phyloP scores from a whole-genome alignment of 2,888 invertebrate species.

The Beris morrisii region DNA sequence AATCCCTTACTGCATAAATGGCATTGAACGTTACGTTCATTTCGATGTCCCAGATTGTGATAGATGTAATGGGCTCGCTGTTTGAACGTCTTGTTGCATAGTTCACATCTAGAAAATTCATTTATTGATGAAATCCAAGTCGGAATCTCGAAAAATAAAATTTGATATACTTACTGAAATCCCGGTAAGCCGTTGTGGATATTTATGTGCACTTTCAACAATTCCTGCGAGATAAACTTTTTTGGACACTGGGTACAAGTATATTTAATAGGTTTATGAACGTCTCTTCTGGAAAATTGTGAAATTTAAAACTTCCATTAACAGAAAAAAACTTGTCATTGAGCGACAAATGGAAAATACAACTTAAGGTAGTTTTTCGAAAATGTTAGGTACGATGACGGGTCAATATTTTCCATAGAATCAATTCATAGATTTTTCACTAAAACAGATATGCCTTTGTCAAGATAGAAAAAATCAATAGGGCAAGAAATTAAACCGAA shows the following conservation, averaged over 20 bases:
- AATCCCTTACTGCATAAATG: slow-evolving; percentile 45
- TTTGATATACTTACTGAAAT: slow-evolving; percentile 36
- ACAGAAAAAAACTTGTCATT: not conserved
- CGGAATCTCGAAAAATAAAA: not conserved
- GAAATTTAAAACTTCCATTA: slow-evolving; percentile 3
- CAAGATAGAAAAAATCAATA: too few species aligned
- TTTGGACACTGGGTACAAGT: slow-evolving; percentile 41
- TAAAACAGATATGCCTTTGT: too few species aligned
- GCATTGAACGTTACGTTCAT: slow-evolving; percentile 46
- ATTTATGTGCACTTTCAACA: slow-evolving; percentile 43
- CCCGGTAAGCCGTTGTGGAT: slow-evolving; percentile 43
- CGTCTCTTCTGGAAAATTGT: slow-evolving; percentile 36
- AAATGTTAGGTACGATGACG: too few species aligned
- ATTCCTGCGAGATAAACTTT: slow-evolving; percentile 41
- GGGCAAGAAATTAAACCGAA: too few species aligned
- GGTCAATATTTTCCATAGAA: too few species aligned
- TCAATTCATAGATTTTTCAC: too few species aligned
- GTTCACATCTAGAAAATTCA: slow-evolving; percentile 32
- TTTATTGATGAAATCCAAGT: too few species aligned
- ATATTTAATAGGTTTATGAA: slow-evolving; percentile 39
- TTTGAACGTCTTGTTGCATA: slow-evolving; percentile 22
- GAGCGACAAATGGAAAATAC: too few species aligned
- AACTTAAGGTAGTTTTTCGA: too few species aligned
- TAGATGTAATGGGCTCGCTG: slow-evolving; percentile 43
- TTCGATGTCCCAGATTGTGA: slow-evolving; percentile 44